Evolutionary conservation across 2,888 invertebrate species (phyloP).

Genomic region (Creontiades dilutus): DNA sequence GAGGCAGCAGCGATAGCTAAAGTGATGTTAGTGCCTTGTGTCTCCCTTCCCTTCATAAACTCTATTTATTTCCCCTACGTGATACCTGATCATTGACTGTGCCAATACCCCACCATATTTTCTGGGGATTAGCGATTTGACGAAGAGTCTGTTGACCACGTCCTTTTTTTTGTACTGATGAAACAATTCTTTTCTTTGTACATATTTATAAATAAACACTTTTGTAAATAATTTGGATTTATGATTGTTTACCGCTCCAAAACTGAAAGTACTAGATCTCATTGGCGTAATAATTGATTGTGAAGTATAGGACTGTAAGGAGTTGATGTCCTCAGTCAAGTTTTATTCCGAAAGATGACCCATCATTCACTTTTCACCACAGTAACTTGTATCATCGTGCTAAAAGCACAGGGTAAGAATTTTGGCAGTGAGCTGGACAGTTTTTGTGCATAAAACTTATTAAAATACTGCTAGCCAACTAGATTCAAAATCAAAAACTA

Average conservation of each 20-base stretch:
- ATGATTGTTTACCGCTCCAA: background rate
- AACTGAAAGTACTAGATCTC: background rate
- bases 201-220: constrained; percentile 65
- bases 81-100: constrained; percentile 49
- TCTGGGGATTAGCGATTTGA: constrained; percentile 9
- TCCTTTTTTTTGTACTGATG: constrained; percentile 65
- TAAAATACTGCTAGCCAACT: too few relatives aligned
- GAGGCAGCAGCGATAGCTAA: constrained; percentile 33
- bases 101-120: constrained; percentile 44
- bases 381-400: too few relatives aligned
- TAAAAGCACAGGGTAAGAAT: too few relatives aligned
- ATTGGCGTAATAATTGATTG: too few relatives aligned
- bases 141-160: constrained; percentile 7
- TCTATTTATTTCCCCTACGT: constrained; percentile 59
- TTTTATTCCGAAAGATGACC: too few relatives aligned
- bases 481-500: too few relatives aligned
- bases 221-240: background rate
- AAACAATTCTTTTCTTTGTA: constrained; percentile 37
- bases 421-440: too few relatives aligned
- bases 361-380: too few relatives aligned
- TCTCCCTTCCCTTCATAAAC: constrained; percentile 19
- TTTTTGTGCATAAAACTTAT: too few relatives aligned
- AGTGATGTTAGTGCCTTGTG: constrained; percentile 21
- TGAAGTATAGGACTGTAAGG: too few relatives aligned
- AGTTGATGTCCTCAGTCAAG: too few relatives aligned